These are phyloP conservation scores for Eciton burchellii DNA, from an alignment of 1,140 invertebrate genomes.

Conservation along the genomic window DNA sequence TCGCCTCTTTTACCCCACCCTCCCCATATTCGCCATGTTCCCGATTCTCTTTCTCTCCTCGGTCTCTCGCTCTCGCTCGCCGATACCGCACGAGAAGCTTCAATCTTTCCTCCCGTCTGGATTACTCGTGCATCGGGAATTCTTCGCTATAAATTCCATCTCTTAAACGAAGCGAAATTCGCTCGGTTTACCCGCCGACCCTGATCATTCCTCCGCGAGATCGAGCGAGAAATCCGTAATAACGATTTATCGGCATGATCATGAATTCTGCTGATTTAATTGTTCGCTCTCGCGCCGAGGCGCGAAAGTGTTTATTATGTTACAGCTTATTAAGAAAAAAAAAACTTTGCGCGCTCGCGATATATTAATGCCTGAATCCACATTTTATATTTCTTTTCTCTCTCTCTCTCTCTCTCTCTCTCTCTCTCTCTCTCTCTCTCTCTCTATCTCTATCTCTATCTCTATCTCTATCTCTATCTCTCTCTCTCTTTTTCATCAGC, in stretches of 20 bases:
- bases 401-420: too few species aligned
- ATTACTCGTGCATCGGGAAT: conserved; percentile 78
- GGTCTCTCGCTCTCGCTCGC: conserved; percentile 61
- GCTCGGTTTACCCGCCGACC: conserved; percentile 65
- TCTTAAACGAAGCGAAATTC: conserved; percentile 78
- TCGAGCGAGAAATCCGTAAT: conserved; percentile 30
- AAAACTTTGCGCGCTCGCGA: too few species aligned
- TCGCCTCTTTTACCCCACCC: conserved; percentile 60
- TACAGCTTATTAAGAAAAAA: too few species aligned
- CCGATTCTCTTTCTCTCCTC: conserved; percentile 64
- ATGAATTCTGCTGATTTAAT: conserved; percentile 5
- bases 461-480: too few species aligned
- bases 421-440: too few species aligned
- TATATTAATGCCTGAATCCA: too few species aligned
- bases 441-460: too few species aligned
- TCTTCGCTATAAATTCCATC: conserved; percentile 76
- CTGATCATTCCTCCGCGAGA: conserved; percentile 65
- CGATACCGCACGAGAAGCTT: conserved; percentile 68
- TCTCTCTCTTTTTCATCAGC: too few species aligned
- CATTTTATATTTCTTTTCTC: too few species aligned
- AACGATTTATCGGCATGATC: conserved; percentile 26
- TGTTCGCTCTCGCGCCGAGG: not conserved
- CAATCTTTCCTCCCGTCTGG: conserved; percentile 76
- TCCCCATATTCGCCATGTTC: not conserved
- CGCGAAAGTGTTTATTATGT: too few species aligned